Base-by-base conservation (phyloP, 64 coral and sea anemone genomes). In the Montipora capricornis region DNA sequence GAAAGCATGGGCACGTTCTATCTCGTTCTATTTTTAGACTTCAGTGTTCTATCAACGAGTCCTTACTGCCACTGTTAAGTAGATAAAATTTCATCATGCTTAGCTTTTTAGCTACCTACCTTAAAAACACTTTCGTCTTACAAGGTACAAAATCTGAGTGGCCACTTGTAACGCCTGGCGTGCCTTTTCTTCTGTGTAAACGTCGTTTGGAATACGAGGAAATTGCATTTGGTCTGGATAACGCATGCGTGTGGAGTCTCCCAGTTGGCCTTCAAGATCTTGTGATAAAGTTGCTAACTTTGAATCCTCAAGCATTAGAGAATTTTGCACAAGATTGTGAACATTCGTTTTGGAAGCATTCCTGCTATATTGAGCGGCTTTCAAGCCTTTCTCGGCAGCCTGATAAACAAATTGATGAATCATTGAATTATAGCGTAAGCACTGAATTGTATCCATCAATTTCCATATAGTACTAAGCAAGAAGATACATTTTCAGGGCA, bases 371-470 rank as follows among this genome's bases (percentile, higher is more conserved):
- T 96, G 91, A 3, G 95, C 91, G 86, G 95, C 95, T 50, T 96
- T 96, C 50, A 96, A 55, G 4, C 86, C 91, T 87, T 96, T 96
- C 50, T 96, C 95, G 84, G 91, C 91, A 46, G 95, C 91, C 95
- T 96, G 75, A 19, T 74, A 67, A 91, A 51, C 53, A 57, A 11
- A 57, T 14, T 14, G 13, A 64, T 64, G 61, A 12, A 64, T 64
- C 14, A 3, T 0, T 8, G 14, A 16, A 64, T 64, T 14, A 8
- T 8, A 0, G 11, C 53, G 6, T 57, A 57, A 37, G 37, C 37
- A 37, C 37, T 37, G 53, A 57, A 11, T 57, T 57, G 11, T 11
- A 0, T 57, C 53, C 6, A 57, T 8, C 53, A 57, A 57, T 57
- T 57, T 57, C 53, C 11, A 37, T 37, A 2, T 37, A 37, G 37